Conservation (phyloP, 2,113 vertebrate genomes). For the Dunckerocampus dactyliophorus region DNA sequence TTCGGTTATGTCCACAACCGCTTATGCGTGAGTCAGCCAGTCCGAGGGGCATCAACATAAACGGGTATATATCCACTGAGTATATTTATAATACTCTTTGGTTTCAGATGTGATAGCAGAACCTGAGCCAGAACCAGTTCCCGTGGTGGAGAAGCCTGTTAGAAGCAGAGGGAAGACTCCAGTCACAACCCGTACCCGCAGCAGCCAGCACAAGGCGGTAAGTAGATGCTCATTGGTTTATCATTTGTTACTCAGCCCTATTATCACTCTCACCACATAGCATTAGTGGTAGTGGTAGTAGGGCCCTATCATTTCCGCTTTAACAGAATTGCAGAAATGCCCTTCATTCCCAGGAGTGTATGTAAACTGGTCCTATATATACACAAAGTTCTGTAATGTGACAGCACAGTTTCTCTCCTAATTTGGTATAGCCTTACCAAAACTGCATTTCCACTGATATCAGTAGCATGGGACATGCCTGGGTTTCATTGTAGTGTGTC, state of each 20-base stretch:
- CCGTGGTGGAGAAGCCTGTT: slow-evolving; percentile 82
- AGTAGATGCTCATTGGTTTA: slow-evolving; percentile 8
- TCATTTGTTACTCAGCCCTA: background rate
- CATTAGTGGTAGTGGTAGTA: too few relatives aligned
- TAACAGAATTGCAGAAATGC: too few relatives aligned
- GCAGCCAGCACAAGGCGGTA: slow-evolving; percentile 81
- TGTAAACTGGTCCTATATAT: too few relatives aligned
- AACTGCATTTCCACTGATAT: background rate
- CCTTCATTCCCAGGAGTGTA: too few relatives aligned
- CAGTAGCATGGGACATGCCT: slow-evolving; percentile 17
- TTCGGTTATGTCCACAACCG: too few relatives aligned
- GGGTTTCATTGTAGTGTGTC: slow-evolving; percentile 15
- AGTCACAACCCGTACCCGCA: slow-evolving; percentile 76
- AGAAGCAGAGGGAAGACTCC: slow-evolving; percentile 81
- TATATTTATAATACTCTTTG: background rate
- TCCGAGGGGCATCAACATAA: too few relatives aligned
- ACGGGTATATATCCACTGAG: background rate
- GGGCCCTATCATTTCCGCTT: too few relatives aligned
- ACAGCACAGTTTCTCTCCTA: background rate
- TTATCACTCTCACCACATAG: background rate
- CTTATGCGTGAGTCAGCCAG: background rate
- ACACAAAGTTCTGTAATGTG: too few relatives aligned
- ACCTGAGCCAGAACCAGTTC: slow-evolving; percentile 73
- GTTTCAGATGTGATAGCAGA: slow-evolving; percentile 38
- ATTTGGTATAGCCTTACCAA: background rate